Evolutionary conservation across 1,140 invertebrate genomes (phyloP), one percentile per base, ranked within the genome.

Genomic region (Drosophila lini): DNA sequence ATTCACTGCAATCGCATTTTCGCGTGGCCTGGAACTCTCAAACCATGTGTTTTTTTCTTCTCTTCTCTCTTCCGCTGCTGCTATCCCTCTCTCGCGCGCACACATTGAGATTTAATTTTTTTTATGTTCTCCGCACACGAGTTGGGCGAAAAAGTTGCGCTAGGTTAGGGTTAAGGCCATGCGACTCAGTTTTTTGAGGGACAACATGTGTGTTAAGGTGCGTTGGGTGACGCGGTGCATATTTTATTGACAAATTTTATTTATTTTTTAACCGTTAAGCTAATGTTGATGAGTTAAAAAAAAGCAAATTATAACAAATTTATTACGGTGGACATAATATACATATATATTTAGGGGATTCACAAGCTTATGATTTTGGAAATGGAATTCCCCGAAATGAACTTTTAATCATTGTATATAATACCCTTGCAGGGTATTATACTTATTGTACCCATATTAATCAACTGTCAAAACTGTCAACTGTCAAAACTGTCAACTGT

Each of bases 161-260:
- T 88, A 86, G 82, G 82, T 86, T 86, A 86, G 82, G 83, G 82
- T 88, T 86, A 88, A 79, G 82, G 75, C 83, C 82, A 86, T 78
- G 70, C 55, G 79, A 65, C 59, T 64, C 34, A 6, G 55, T 11
- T 59, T 59, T 55, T 55, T 55, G 52, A 38, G 61, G 61, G 61
- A 38, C 61, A 64, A 61, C 38, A 42, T 64, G 67, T 57, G 68
- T 55, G 65, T 57, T 71, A 69, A 69, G 56, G 50, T 47, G 58
- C 38, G 15, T 48, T 41, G 19, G 9, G n/a, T 32, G 36, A 16
- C 11, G 25, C 15, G 16, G 48, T 28, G 41, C 31, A 31, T 41
- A 36, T 28, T 60, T 55, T 25, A 34, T 25, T 25, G 3, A 9
- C 3, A 38, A 38, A 38, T 38, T 2, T 11, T 22, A 22, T 32